phyloP scores from a whole-genome alignment of 2,113 vertebrate genomes.

The Lathamus discolor region DNA sequence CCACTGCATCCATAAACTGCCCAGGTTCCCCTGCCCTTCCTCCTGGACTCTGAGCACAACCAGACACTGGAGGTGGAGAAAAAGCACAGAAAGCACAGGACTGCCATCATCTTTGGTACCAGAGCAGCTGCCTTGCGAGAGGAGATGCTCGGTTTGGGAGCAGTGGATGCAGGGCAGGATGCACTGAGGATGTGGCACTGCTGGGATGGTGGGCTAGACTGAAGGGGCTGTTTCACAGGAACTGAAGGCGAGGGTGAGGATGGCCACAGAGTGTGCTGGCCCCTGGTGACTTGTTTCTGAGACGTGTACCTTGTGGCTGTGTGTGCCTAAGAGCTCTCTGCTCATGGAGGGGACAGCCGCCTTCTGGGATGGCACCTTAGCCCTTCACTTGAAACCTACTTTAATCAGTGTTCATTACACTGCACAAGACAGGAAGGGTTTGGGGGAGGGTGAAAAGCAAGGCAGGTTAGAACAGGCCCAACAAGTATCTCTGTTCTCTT shows the following conservation, averaged over 20 bases:
- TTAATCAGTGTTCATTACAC: slow-evolving; percentile 1
- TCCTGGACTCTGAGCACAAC: slow-evolving; percentile 35
- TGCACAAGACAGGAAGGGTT: neutral
- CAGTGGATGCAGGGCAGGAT: neutral
- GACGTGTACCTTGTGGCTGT: neutral
- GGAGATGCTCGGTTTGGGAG: neutral
- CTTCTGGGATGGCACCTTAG: slow-evolving; percentile 38
- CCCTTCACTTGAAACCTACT: slow-evolving; percentile 13
- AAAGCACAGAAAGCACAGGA: slow-evolving; percentile 71
- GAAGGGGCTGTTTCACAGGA: neutral
- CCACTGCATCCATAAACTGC: neutral
- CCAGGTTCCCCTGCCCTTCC: slow-evolving; percentile 40
- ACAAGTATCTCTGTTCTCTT: neutral
- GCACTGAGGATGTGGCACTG: neutral
- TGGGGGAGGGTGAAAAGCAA: neutral
- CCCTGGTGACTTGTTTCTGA: neutral
- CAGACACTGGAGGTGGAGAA: slow-evolving; percentile 36
- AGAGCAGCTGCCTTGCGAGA: neutral
- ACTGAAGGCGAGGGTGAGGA: neutral
- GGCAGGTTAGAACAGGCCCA: neutral
- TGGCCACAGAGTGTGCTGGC: neutral
- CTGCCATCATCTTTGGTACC: neutral
- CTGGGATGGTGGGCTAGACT: neutral
- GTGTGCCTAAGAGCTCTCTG: slow-evolving; percentile 9
- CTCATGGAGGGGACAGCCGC: neutral